Evolutionary conservation across 2,113 vertebrate genomes (phyloP).

Genomic region (Clarias batrachus): DNA sequence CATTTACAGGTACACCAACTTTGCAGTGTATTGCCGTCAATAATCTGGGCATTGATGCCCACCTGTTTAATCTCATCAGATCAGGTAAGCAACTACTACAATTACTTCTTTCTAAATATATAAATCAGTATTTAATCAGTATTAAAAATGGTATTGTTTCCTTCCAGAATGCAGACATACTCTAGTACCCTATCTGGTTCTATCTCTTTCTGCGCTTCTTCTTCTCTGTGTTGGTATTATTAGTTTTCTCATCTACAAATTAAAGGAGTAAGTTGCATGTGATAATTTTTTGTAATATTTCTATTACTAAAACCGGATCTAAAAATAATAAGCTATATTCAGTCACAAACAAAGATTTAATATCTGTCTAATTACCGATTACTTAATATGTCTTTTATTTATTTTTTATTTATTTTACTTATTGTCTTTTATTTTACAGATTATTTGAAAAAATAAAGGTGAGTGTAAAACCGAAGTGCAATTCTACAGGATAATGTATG

Average conservation of each 20-base stretch:
- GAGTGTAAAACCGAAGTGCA: background rate
- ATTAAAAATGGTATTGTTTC: background rate
- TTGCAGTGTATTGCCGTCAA: slow-evolving; percentile 36
- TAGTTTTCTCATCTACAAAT: slow-evolving; percentile 8
- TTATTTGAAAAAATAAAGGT: slow-evolving; percentile 14
- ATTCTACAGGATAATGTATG: background rate
- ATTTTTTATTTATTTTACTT: background rate
- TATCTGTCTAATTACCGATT: background rate
- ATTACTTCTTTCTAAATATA: background rate
- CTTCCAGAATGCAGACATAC: background rate
- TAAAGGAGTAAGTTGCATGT: background rate
- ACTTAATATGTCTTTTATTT: background rate
- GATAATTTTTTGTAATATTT: background rate
- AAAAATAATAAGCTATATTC: background rate
- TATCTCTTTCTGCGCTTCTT: slow-evolving; percentile 1
- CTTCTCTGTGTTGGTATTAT: slow-evolving; percentile 4
- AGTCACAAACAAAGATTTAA: no score
- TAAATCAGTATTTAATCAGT: background rate
- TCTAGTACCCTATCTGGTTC: background rate
- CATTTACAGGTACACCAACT: slow-evolving; percentile 39
- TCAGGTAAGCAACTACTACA: background rate
- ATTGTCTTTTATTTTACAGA: background rate
- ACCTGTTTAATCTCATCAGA: background rate
- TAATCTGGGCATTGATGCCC: background rate
- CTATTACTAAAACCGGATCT: background rate